Base-by-base conservation (phyloP, 2,888 invertebrate species). In the Furcula furcula region DNA sequence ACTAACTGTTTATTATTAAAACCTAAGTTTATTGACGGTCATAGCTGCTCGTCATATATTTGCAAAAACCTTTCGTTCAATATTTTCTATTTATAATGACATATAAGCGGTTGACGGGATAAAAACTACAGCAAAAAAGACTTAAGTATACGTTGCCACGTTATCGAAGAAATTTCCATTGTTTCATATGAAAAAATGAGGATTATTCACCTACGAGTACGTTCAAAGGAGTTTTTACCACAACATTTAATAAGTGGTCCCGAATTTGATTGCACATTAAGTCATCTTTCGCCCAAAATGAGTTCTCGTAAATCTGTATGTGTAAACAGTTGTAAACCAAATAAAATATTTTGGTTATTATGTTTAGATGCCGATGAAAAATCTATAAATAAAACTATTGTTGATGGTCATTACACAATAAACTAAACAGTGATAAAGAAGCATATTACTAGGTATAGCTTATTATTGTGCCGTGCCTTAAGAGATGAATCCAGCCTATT, bases 271-370 rank as follows among this genome's bases (percentile, higher is more conserved):
- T n/a, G n/a, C n/a, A n/a, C n/a, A n/a, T n/a, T n/a, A n/a, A n/a
- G n/a, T n/a, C n/a, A n/a, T n/a, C n/a, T n/a, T n/a, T n/a, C n/a
- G n/a, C n/a, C n/a, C n/a, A n/a, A n/a, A n/a, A n/a, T n/a, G n/a
- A n/a, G n/a, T 68, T 7, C 18, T 65, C 39, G 59, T 7, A 64
- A 64, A 31, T 34, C 42, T 4, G 46, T 59, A 10, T 65, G 64
- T 31, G 40, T 65, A 3, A 65, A 65, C 28, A 65, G 47, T 28
- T 65, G 59, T 29, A 54, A 20, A 4, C 64, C 59, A 2, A n/a
- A n/a, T n/a, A n/a, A n/a, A n/a, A n/a, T n/a, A n/a, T n/a, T n/a
- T 32, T 49, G 0, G 36, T 40, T 74, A 15, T 23, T 71, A 14
- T 11, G 57, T 34, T 51, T 61, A 15, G 55, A 60, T 4, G 20